A percentile compares a stretch with the other conserved stretches of the same genome.
Conservation (phyloP, 53 echinoderm and acorn worm species). For the Actinopyga echinites region DNA sequence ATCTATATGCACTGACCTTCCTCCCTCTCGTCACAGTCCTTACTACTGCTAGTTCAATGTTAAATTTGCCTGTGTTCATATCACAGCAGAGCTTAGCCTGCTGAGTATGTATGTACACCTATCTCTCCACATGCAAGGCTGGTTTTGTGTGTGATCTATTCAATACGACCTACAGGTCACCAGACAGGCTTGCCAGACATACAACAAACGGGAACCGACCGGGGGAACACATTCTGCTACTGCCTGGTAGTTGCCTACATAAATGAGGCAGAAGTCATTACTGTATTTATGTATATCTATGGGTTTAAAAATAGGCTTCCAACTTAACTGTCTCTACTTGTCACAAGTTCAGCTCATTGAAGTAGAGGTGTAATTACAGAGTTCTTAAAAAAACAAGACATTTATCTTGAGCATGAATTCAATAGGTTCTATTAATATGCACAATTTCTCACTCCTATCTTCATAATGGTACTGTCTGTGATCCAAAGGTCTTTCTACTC, state of each 20-base stretch:
- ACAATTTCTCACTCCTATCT: too few species aligned
- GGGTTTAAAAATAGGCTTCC: too few species aligned
- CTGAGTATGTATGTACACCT: background rate
- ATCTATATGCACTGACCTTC: background rate
- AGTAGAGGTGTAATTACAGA: too few species aligned
- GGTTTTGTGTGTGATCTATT: constrained; percentile 18
- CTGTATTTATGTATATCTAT: too few species aligned
- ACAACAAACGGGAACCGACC: background rate
- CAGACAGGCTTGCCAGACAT: constrained; percentile 32
- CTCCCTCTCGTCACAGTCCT: background rate
- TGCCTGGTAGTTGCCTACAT: background rate
- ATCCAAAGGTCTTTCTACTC: too few species aligned
- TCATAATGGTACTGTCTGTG: too few species aligned
- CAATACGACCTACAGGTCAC: constrained; percentile 37
- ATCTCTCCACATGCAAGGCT: background rate
- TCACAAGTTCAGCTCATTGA: too few species aligned
- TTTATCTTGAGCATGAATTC: too few species aligned
- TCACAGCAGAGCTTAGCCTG: background rate
- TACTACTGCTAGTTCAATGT: constrained; percentile 37
- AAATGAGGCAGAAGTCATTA: too few species aligned
- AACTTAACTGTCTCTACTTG: too few species aligned
- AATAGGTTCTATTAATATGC: too few species aligned
- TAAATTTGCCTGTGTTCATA: background rate
- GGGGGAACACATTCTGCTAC: constrained; percentile 25
- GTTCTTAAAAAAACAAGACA: too few species aligned